Conservation (phyloP, 2,888 invertebrate genomes). For the Chloroclysta siterata region DNA sequence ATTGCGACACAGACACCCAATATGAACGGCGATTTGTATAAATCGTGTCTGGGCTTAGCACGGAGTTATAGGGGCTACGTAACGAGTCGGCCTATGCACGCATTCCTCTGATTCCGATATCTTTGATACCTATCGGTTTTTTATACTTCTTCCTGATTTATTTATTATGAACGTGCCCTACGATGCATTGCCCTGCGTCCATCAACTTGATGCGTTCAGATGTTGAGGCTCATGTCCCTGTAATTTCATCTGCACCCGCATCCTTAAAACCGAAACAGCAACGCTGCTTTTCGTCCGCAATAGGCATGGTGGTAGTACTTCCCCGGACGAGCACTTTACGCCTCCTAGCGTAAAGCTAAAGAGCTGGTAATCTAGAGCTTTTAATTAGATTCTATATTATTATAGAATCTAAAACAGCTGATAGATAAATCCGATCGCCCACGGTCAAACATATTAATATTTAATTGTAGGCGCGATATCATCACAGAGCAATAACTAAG, state of each 20-base stretch:
- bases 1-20: constrained; percentile 82
- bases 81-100: constrained; percentile 32
- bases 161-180: no score
- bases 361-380: neutral
- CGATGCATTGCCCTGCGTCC: no score
- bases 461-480: constrained; percentile 83
- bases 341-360: neutral
- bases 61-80: constrained; percentile 28
- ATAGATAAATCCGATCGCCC: constrained; percentile 62
- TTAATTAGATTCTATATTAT: neutral
- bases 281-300: no score
- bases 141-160: no score
- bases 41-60: constrained; percentile 48
- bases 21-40: constrained; percentile 80
- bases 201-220: no score
- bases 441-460: constrained; percentile 76
- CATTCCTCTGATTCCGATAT: constrained; percentile 23
- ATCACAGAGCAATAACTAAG: constrained; percentile 80
- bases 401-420: constrained; percentile 26
- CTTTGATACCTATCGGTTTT: neutral
- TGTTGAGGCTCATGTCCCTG: no score
- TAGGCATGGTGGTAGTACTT: no score
- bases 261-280: no score
- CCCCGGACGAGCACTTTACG: no score
- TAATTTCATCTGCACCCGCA: no score